These are phyloP conservation scores for Lycorma delicatula DNA, from an alignment of 1,140 invertebrate genomes.

Conservation along the genomic window DNA sequence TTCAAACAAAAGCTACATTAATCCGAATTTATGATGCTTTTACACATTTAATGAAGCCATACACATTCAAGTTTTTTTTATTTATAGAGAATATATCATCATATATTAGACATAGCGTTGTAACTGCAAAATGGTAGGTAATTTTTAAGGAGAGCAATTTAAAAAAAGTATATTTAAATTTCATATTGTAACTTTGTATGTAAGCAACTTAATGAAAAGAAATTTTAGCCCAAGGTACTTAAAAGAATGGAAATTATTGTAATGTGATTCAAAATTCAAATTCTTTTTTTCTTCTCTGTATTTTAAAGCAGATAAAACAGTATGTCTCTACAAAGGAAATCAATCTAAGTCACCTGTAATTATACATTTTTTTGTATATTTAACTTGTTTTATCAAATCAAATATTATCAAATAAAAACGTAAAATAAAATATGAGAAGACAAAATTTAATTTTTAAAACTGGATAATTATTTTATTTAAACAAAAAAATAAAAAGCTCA, in stretches of 20 bases:
- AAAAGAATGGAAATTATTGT: neutral
- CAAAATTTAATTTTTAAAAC: neutral
- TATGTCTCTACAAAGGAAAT: conserved; percentile 7
- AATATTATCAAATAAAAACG: neutral
- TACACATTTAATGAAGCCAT: too few species aligned
- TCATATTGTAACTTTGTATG: neutral
- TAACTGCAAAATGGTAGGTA: conserved; percentile 1
- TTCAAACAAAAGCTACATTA: too few species aligned
- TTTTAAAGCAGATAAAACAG: conserved; percentile 1
- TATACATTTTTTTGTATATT: neutral
- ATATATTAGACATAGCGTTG: neutral
- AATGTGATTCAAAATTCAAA: neutral
- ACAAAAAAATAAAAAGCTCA: neutral
- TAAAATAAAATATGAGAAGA: neutral
- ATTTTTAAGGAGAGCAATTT: conserved; percentile 7
- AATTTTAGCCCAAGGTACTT: neutral
- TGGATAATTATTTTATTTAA: neutral
- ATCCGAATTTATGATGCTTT: too few species aligned
- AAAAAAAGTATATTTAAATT: neutral
- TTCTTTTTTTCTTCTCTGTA: neutral
- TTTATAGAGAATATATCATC: too few species aligned
- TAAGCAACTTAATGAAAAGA: neutral
- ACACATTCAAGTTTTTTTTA: too few species aligned
- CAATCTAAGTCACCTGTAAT: neutral
- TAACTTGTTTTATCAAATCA: neutral